Conservation (phyloP, 2,797 vertebrate genomes). For the Mastacembelus armatus region DNA sequence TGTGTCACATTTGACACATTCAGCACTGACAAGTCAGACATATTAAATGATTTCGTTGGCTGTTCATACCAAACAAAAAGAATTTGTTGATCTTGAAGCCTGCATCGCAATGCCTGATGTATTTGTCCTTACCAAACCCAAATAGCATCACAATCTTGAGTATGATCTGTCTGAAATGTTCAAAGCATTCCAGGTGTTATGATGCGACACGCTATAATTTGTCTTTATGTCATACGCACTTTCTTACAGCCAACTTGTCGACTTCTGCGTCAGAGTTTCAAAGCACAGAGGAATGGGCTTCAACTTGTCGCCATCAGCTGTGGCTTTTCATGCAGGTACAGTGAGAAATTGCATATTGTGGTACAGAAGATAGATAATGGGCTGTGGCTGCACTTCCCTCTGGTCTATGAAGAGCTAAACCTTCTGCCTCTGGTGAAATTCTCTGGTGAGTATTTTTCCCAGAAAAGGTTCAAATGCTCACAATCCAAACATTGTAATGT, state of each 20-base stretch:
- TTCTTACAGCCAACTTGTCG: not conserved
- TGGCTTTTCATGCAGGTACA: not conserved
- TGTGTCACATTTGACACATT: not conserved
- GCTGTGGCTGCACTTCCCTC: not conserved
- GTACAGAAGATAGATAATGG: not conserved
- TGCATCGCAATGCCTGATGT: not conserved
- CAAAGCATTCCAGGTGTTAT: constrained; percentile 27
- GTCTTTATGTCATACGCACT: constrained; percentile 4
- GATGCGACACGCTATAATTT: constrained; percentile 10
- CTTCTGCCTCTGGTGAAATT: no score
- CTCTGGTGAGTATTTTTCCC: no score
- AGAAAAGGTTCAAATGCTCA: no score
- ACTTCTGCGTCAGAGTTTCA: not conserved
- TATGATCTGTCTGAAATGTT: constrained; percentile 14
- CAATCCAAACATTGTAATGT: no score
- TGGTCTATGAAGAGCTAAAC: not conserved
- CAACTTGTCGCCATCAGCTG: constrained; percentile 24
- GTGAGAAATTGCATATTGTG: not conserved
- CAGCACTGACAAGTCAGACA: not conserved
- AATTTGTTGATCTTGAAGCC: not conserved
- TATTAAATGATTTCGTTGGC: not conserved
- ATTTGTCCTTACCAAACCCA: not conserved
- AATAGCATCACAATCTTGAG: not conserved
- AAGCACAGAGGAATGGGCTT: constrained; percentile 18
- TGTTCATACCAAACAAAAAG: not conserved